A percentile compares a stretch with the other conserved stretches of the same genome.
Evolutionary conservation across 2,113 vertebrate species (phyloP).

Genomic region (Apeltes quadracus): DNA sequence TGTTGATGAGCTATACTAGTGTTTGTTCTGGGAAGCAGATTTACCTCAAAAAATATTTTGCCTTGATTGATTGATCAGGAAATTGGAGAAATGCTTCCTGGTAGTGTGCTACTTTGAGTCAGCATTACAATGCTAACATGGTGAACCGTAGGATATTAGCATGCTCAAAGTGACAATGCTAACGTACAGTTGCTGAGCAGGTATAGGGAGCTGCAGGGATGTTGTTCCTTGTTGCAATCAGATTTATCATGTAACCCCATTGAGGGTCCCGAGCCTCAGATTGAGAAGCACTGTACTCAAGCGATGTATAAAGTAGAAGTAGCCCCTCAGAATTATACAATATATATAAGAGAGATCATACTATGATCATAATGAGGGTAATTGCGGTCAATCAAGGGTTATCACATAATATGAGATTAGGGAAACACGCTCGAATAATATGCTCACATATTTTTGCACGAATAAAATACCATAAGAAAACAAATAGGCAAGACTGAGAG

Average conservation of each 20-base stretch:
- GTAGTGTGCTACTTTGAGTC: background rate
- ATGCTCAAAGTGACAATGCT: background rate
- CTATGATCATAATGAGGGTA: background rate
- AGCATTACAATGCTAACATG: background rate
- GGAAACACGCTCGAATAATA: constrained; percentile 41
- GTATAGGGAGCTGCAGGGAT: background rate
- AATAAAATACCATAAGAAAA: constrained; percentile 37
- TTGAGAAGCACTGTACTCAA: background rate
- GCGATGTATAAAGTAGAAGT: background rate
- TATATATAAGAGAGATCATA: background rate
- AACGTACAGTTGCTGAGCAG: background rate
- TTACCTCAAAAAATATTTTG: background rate
- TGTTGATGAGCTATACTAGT: background rate
- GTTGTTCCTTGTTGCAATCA: background rate
- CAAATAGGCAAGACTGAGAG: constrained; percentile 19
- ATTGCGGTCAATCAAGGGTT: constrained; percentile 8
- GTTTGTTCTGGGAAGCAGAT: background rate
- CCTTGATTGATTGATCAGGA: background rate
- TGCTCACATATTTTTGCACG: constrained; percentile 33
- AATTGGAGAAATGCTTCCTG: background rate
- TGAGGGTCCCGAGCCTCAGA: background rate
- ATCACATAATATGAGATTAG: constrained; percentile 30
- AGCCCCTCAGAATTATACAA: background rate
- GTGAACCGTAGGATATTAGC: background rate
- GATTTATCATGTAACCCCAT: background rate